Evolutionary conservation across 2,797 vertebrate genomes (phyloP).

Genomic region (Myotis findleyi): DNA sequence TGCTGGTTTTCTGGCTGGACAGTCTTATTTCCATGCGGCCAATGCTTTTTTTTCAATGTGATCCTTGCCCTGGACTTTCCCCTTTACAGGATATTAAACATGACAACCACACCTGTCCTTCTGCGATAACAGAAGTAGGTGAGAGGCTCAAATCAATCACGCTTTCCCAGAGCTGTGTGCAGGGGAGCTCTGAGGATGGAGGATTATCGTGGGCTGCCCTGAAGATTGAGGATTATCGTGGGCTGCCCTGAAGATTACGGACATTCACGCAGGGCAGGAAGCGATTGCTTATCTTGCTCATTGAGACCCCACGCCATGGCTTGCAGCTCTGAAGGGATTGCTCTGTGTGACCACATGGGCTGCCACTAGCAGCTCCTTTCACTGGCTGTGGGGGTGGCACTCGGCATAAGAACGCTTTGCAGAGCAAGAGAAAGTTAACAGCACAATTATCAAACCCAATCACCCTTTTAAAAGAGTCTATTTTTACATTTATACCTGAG

Average conservation of each 20-base stretch:
- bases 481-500: slow-evolving; percentile 74
- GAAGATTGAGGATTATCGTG: not conserved
- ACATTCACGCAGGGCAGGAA: not conserved
- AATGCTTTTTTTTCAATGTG: not conserved
- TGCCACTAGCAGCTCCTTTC: slow-evolving; percentile 59
- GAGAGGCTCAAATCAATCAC: not conserved
- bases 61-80: slow-evolving; percentile 12
- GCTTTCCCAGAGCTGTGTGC: not conserved
- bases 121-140: not conserved
- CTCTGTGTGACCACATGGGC: slow-evolving; percentile 58
- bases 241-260: not conserved
- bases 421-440: slow-evolving; percentile 72
- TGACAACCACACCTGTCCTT: slow-evolving; percentile 37
- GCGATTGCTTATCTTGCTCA: not conserved
- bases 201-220: not conserved
- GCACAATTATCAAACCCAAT: slow-evolving; percentile 74
- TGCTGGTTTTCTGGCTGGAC: slow-evolving; percentile 10
- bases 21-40: not conserved
- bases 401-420: slow-evolving; percentile 71
- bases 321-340: not conserved
- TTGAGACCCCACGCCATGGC: not conserved
- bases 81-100: slow-evolving; percentile 71
- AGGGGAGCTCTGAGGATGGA: not conserved
- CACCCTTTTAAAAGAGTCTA: slow-evolving; percentile 75
- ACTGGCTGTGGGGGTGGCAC: slow-evolving; percentile 63